These are phyloP conservation scores for Haliclona indistincta DNA, from an alignment of 37 sponge, comb jelly and placozoan genomes.

Conservation along the genomic window DNA sequence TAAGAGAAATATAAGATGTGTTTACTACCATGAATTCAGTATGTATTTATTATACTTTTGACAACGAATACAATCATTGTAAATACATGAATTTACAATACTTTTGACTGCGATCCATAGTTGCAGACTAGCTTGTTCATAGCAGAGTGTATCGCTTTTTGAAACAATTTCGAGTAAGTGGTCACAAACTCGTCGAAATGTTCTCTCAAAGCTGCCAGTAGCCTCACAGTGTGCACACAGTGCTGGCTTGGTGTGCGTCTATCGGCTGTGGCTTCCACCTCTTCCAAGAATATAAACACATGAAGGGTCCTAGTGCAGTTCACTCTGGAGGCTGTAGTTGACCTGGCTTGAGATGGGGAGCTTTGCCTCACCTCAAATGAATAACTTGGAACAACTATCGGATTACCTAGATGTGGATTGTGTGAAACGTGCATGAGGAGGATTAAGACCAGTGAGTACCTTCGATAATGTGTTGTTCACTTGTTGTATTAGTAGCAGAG, in stretches of 20 bases:
- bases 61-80: background rate
- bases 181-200: background rate
- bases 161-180: conserved; percentile 16
- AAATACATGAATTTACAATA: background rate
- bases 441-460: no score
- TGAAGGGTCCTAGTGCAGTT: background rate
- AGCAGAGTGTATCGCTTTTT: conserved; percentile 36
- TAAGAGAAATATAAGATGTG: background rate
- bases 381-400: background rate
- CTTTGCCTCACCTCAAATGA: conserved; percentile 8
- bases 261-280: background rate
- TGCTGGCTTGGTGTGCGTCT: background rate
- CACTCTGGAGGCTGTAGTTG: background rate
- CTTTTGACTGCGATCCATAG: conserved; percentile 34
- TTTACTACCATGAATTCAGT: no score
- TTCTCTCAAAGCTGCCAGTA: background rate
- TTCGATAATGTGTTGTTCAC: no score
- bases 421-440: no score
- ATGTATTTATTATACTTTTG: no score
- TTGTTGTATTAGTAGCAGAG: no score
- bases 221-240: conserved; percentile 17
- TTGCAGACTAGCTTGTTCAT: conserved; percentile 64
- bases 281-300: conserved; percentile 43
- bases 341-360: no score
- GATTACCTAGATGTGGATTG: no score